A percentile compares a stretch with the other conserved stretches of the same genome.
phyloP scores from a whole-genome alignment of 2,797 vertebrate species.

The Alectoris magna region DNA sequence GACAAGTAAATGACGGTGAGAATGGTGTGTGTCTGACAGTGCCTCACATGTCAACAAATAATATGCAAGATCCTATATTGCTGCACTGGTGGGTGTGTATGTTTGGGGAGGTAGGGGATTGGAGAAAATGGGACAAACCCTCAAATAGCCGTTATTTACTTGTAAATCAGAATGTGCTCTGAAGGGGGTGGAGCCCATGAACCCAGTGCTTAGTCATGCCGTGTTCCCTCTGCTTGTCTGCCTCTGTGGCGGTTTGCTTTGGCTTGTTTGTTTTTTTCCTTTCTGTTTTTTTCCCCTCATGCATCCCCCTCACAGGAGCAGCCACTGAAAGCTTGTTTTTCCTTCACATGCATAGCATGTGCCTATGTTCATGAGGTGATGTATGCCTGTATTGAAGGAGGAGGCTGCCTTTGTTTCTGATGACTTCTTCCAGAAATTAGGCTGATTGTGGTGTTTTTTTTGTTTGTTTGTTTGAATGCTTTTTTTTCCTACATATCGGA shows the following conservation, averaged over 20 bases:
- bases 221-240: not conserved
- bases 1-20: not conserved
- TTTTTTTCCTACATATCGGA: not conserved
- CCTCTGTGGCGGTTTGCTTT: not conserved
- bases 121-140: not conserved
- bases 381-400: not conserved
- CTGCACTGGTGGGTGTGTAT: not conserved
- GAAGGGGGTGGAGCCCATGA: not conserved
- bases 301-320: not conserved
- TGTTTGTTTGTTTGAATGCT: not conserved
- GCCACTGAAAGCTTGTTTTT: not conserved
- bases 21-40: not conserved
- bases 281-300: not conserved
- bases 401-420: not conserved
- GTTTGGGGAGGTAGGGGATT: too few species aligned
- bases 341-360: not conserved
- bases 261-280: not conserved
- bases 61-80: not conserved
- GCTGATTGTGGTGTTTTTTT: not conserved
- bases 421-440: not conserved
- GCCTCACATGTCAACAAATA: not conserved
- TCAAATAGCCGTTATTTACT: not conserved
- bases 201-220: constrained; percentile 42
- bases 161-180: constrained; percentile 10
- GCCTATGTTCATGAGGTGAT: not conserved